Evolutionary conservation across 2,113 vertebrate genomes (phyloP), one percentile per base, ranked within the genome.

Genomic region (Heterochromis multidens): DNA sequence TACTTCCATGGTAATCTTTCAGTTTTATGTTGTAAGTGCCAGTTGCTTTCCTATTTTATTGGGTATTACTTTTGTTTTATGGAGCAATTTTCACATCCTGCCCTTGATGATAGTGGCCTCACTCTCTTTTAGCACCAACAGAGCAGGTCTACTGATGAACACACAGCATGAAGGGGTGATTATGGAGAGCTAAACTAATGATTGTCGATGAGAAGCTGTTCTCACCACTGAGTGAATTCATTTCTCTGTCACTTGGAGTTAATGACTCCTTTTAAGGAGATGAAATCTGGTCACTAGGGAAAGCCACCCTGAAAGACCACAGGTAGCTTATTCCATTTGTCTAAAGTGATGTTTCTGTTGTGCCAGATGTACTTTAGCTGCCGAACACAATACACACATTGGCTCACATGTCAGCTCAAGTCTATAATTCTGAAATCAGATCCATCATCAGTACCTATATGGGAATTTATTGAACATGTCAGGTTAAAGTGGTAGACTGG

Each of bases 11-110:
- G 94, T 85, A 88, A 94, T 95, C 87, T 89, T 91, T 96, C 94
- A 94, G 86, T 92, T 96, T 96, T 94, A 95, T 95, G 95, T 91
- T 46, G 84, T 62, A 85, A 93, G 90, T 92, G 93, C 83, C 94
- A 92, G 93, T 93, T 94, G 92, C 92, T 92, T 90, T 91, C 89
- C 82, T 94, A 77, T 93, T 95, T 95, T 95, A 96, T 95, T 95
- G 93, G 92, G 93, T 93, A 95, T 95, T 95, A 95, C 94, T 93
- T 95, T 95, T 95, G 95, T 93, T 96, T 96, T 96, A 96, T 95
- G 94, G 92, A 82, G 93, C 94, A 93, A 95, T 96, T 95, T 95
- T 92, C 94, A 92, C 91, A 89, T 92, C 84, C 88, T 93, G 95
- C 88, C 92, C 93, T 93, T 84, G 91, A 91, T 93, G 92, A 93